These are phyloP conservation scores for Aphelenchoides avenae DNA, from an alignment of 1,140 invertebrate genomes.

Conservation along the genomic window DNA sequence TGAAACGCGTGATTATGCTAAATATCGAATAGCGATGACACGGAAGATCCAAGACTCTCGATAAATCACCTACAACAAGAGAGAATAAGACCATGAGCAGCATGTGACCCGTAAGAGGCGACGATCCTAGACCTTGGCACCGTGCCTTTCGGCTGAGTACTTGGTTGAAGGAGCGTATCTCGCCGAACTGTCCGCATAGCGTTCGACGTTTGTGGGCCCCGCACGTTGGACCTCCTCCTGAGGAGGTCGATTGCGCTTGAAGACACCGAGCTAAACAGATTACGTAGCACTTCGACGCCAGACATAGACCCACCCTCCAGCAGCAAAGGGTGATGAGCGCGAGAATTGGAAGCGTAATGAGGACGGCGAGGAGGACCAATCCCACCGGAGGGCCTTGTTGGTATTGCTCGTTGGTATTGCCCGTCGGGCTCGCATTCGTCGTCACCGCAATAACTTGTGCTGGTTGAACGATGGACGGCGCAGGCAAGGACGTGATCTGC, in stretches of 20 bases:
- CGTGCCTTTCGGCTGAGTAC: constrained; percentile 20
- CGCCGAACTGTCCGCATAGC: constrained; percentile 19
- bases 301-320: constrained; percentile 27
- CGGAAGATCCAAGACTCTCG: no score
- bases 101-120: no score
- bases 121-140: no score
- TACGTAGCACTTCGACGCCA: constrained; percentile 13
- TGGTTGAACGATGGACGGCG: constrained; percentile 48
- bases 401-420: no score
- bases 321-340: constrained; percentile 43
- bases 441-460: constrained; percentile 47
- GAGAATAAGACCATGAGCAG: no score
- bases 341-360: constrained; percentile 44
- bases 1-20: no score
- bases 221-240: constrained; percentile 25
- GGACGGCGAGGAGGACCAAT: constrained; percentile 40
- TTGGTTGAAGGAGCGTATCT: constrained; percentile 26
- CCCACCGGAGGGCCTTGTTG: constrained; percentile 55
- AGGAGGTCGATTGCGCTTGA: constrained; percentile 50
- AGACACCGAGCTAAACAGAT: constrained; percentile 56
- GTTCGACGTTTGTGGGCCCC: neutral
- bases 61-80: no score
- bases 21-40: no score
- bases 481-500: constrained; percentile 48
- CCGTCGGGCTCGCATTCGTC: no score